Conservation (phyloP, 2,888 invertebrate species). For the Allygus modestus region DNA sequence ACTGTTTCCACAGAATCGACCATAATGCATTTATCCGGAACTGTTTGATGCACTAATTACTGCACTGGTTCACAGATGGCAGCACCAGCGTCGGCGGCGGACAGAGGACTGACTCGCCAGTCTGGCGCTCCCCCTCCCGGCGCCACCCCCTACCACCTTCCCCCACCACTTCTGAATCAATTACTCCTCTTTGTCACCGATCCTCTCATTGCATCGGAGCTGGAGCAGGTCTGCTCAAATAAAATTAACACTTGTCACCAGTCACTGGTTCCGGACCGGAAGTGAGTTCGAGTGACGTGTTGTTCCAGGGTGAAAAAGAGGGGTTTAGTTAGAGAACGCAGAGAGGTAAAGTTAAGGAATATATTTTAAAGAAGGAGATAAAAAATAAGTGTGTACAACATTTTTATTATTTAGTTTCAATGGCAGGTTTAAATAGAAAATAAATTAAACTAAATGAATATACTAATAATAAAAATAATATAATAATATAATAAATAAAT, state of each 20-base stretch:
- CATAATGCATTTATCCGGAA: not conserved
- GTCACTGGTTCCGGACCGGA: not conserved
- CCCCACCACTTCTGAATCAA: slow-evolving; percentile 13
- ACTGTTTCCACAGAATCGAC: not conserved
- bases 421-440: too few relatives aligned
- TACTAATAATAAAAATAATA: too few relatives aligned
- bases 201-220: not conserved
- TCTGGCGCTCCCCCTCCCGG: slow-evolving; percentile 12
- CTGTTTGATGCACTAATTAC: not conserved
- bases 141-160: not conserved
- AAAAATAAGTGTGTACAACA: too few relatives aligned
- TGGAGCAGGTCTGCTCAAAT: not conserved
- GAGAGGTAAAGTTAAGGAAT: too few relatives aligned
- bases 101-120: not conserved
- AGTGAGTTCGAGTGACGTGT: too few relatives aligned
- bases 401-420: too few relatives aligned
- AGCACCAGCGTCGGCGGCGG: not conserved
- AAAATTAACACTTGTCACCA: slow-evolving; percentile 19
- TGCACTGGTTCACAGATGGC: not conserved
- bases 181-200: slow-evolving; percentile 18
- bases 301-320: too few relatives aligned
- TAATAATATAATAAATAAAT: too few relatives aligned
- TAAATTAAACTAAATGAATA: too few relatives aligned
- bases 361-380: too few relatives aligned
- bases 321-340: too few relatives aligned